Conservation (phyloP, 2,888 invertebrate genomes). For the Matsumyia berberina region DNA sequence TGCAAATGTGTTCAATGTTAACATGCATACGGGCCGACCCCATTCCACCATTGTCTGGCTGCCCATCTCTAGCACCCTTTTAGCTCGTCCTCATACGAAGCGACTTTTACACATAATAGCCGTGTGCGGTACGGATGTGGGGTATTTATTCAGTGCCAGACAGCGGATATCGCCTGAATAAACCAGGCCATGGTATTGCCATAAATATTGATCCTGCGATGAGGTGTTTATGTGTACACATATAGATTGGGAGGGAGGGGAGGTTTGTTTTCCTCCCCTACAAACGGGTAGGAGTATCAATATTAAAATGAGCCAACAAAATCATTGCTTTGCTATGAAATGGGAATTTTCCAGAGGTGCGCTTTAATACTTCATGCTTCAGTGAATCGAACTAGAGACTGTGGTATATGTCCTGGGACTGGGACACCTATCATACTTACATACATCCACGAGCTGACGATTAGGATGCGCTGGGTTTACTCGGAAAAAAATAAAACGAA, state of each 20-base stretch:
- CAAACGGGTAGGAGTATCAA: constrained; percentile 15
- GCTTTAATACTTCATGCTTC: constrained; percentile 28
- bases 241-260: constrained; percentile 2
- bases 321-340: constrained; percentile 21
- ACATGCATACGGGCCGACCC: constrained; percentile 41
- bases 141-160: constrained; percentile 62
- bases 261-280: not conserved
- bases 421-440: constrained; percentile 13
- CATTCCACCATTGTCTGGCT: not conserved
- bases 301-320: constrained; percentile 50
- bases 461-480: not conserved
- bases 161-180: constrained; percentile 61
- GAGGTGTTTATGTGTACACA: constrained; percentile 56
- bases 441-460: not conserved
- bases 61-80: not conserved
- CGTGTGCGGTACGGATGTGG: not conserved
- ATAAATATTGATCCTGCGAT: constrained; percentile 62
- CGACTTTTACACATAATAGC: constrained; percentile 6
- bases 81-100: not conserved
- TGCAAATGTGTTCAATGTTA: constrained; percentile 70
- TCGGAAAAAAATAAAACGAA: not conserved
- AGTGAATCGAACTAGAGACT: not conserved
- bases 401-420: not conserved
- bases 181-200: constrained; percentile 54
- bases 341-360: constrained; percentile 28